Evolutionary conservation across 1,140 invertebrate genomes (phyloP), one percentile per base, ranked within the genome.

Genomic region (Pentalonia nigronervosa): DNA sequence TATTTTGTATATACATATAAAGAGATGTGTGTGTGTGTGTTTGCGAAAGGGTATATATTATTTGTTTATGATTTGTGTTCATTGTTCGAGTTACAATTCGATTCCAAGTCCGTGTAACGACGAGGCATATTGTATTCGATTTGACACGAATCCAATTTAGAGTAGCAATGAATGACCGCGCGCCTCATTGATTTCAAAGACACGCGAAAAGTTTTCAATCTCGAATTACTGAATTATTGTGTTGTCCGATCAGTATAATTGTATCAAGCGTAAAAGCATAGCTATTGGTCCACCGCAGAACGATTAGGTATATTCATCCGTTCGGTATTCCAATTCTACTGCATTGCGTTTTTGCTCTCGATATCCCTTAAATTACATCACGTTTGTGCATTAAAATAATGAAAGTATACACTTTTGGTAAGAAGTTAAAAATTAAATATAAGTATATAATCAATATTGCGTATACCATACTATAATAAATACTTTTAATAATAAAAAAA

Each of bases 61-160:
- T 76, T 76, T 83, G 81, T 83, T 34, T 83, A 83, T 83, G 36
- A 83, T 83, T 83, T 83, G 34, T 83, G 81, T 83, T 83, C 81
- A 83, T 83, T 83, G 81, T 83, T 36, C 81, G 81, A 83, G 8
- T 83, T 36, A 36, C 20, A 9, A 83, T 83, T 83, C 36, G 21
- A 9, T 83, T 41, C 36, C 36, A 1, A 83, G 34, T 83, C 34
- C 17, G n/a, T 21, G 30, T 14, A 21, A n/a, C 21, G 34, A 83
- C 23, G 20, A 83, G 81, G 81, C 21, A 23, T 34, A 83, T 36
- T 21, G 34, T 23, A 83, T 83, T 83, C 34, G n/a, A 41, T 83
- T 83, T 83, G 21, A 83, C 36, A 83, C 81, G 34, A 41, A 36
- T 83, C 81, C 81, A 83, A 83, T 83, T 83, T 83, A 36, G 34